Percentiles rank a stretch among this genome's conserved stretches.
Conservation (phyloP, 2,888 invertebrate species). For the Rhagonycha fulva region DNA sequence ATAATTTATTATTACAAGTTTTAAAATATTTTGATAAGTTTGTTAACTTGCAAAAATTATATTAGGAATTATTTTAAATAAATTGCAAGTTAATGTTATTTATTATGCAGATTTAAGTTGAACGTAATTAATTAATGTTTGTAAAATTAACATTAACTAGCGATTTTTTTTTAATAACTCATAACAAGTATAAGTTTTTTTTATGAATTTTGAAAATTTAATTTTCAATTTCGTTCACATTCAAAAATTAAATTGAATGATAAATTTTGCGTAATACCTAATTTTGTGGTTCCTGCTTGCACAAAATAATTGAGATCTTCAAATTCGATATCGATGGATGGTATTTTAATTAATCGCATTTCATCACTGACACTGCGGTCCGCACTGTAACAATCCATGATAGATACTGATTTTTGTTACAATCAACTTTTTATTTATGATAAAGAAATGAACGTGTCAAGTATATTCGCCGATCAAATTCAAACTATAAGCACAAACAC, state of each 20-base stretch:
- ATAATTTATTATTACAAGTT: too few relatives aligned
- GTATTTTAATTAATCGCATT: not conserved
- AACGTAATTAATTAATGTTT: too few relatives aligned
- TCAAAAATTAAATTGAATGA: not conserved
- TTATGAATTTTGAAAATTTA: too few relatives aligned
- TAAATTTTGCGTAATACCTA: not conserved
- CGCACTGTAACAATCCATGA: not conserved
- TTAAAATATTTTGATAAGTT: not conserved
- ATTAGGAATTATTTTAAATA: not conserved
- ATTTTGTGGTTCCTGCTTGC: not conserved
- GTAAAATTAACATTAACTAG: too few relatives aligned
- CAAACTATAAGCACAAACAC: not conserved
- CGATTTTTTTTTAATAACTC: too few relatives aligned
- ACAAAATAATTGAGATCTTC: conserved; percentile 11
- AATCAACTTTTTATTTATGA: not conserved
- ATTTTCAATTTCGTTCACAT: not conserved
- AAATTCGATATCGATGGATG: conserved; percentile 18
- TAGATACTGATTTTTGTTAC: not conserved
- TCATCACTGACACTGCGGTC: not conserved
- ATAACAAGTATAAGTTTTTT: too few relatives aligned
- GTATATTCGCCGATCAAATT: not conserved
- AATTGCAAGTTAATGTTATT: too few relatives aligned
- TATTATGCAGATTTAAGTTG: too few relatives aligned
- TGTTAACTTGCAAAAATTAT: not conserved
- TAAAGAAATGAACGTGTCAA: too few relatives aligned